Evolutionary conservation across 1,140 invertebrate genomes (phyloP).

Genomic region (Plutomurus gul): DNA sequence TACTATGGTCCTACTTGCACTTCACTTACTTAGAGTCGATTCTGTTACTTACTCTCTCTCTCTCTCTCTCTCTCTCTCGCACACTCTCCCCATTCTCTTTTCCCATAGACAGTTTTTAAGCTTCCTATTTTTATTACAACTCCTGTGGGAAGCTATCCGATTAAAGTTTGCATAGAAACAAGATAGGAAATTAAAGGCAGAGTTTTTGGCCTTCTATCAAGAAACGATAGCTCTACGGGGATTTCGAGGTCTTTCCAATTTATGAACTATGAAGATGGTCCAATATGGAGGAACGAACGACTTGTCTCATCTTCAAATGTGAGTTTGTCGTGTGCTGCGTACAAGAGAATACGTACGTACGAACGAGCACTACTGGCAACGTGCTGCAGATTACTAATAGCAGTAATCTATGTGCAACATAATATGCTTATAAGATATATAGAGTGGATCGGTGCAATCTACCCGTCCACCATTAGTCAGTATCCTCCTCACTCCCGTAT

Average conservation of each 20-base stretch:
- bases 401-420: too few relatives aligned
- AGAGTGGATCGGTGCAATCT: too few relatives aligned
- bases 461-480: not conserved
- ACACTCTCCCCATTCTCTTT: conserved; percentile 26
- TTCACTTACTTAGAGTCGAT: too few relatives aligned
- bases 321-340: too few relatives aligned
- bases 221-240: conserved; percentile 52
- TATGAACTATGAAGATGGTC: conserved; percentile 46
- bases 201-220: conserved; percentile 52
- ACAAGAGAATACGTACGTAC: not conserved
- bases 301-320: not conserved
- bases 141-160: conserved; percentile 52
- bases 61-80: too few relatives aligned
- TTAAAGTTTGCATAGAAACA: conserved; percentile 52
- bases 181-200: conserved; percentile 53
- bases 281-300: conserved; percentile 30
- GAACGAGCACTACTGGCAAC: too few relatives aligned
- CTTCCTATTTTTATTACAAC: conserved; percentile 52
- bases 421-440: too few relatives aligned
- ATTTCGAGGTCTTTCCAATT: conserved; percentile 50
- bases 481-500: too few relatives aligned
- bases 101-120: conserved; percentile 32
- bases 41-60: not conserved
- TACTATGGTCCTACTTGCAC: too few relatives aligned
- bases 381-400: too few relatives aligned